Evolutionary conservation across 2,113 vertebrate genomes (phyloP).

Genomic region (Pagrus major): DNA sequence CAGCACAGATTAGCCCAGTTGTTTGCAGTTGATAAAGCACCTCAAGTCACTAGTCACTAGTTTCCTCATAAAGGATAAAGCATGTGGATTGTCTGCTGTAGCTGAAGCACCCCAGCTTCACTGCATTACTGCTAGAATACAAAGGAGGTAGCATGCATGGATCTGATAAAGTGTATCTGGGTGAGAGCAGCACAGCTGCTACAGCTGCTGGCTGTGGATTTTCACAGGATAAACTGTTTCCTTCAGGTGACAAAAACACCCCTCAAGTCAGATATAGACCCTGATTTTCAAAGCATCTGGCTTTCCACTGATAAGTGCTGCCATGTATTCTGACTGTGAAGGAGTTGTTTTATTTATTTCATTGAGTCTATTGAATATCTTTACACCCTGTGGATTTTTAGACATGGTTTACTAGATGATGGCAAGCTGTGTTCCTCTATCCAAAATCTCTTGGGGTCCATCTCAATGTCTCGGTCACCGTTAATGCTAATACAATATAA

Average conservation of each 20-base stretch:
- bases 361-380: constrained; percentile 3
- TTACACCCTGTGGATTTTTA: constrained; percentile 16
- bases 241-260: constrained; percentile 19
- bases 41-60: neutral
- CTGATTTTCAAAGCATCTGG: constrained; percentile 21
- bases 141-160: constrained; percentile 10
- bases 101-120: constrained; percentile 18
- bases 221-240: constrained; percentile 47
- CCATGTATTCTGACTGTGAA: neutral
- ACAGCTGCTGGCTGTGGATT: constrained; percentile 45
- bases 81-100: constrained; percentile 23
- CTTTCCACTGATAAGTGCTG: constrained; percentile 24
- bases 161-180: constrained; percentile 52
- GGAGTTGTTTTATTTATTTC: constrained; percentile 20
- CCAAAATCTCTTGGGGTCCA: constrained; percentile 21
- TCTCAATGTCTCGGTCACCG: constrained; percentile 23
- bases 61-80: constrained; percentile 24
- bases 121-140: constrained; percentile 40
- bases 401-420: constrained; percentile 22
- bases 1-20: neutral
- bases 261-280: constrained; percentile 9
- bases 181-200: constrained; percentile 40
- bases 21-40: constrained; percentile 32
- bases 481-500: constrained; percentile 45
- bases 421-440: constrained; percentile 14